Percentiles rank a stretch among this genome's conserved stretches.
Evolutionary conservation across 2,888 invertebrate genomes (phyloP).

Genomic region (Hymenopus coronatus): DNA sequence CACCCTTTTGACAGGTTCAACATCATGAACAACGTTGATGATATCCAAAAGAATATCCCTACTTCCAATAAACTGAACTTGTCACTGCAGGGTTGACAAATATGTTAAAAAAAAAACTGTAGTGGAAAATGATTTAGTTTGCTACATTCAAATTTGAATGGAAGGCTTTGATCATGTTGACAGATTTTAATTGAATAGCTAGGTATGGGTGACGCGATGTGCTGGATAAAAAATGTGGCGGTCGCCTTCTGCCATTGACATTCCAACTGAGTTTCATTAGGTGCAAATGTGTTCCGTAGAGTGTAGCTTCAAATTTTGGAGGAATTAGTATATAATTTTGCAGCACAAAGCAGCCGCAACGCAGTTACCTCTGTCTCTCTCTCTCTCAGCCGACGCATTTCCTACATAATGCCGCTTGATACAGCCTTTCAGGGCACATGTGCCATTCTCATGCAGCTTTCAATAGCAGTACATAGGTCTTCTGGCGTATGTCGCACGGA

Average conservation of each 20-base stretch:
- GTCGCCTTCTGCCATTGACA: background rate
- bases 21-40: background rate
- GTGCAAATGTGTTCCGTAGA: background rate
- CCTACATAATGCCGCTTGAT: background rate
- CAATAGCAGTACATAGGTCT: background rate
- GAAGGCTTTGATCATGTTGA: background rate
- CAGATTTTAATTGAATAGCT: background rate
- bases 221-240: background rate
- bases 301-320: background rate
- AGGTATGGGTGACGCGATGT: background rate
- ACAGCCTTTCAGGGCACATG: background rate
- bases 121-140: background rate
- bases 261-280: background rate
- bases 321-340: background rate
- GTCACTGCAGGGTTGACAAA: background rate
- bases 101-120: background rate
- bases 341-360: background rate
- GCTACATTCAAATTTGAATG: background rate
- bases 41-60: background rate
- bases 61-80: background rate
- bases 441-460: background rate
- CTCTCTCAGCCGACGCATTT: background rate
- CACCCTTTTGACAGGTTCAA: background rate
- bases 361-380: background rate
- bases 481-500: background rate